A percentile compares a stretch with the other conserved stretches of the same genome.
phyloP scores from a whole-genome alignment of 2,888 invertebrate species.

The Epicampocera succincta region DNA sequence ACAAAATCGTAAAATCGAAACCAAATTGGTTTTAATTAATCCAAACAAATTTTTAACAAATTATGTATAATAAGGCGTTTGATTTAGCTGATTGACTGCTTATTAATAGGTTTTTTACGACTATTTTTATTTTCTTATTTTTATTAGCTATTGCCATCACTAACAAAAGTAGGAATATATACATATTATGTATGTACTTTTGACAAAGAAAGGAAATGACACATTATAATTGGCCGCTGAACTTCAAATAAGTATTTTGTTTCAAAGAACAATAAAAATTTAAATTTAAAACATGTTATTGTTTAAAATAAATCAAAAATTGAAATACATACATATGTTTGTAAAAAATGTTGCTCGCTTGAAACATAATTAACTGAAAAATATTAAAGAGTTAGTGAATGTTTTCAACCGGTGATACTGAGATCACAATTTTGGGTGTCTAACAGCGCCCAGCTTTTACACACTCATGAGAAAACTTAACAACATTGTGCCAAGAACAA shows the following conservation, averaged over 20 bases:
- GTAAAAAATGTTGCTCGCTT: not conserved
- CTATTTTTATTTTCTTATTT: not conserved
- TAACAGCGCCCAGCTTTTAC: too few relatives aligned
- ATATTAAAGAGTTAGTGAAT: too few relatives aligned
- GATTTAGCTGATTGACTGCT: slow-evolving; percentile 6
- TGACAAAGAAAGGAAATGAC: slow-evolving; percentile 13
- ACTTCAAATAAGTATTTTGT: slow-evolving; percentile 46
- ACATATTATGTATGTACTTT: slow-evolving; percentile 3
- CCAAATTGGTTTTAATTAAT: slow-evolving; percentile 6
- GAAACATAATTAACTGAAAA: too few relatives aligned
- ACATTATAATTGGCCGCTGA: slow-evolving; percentile 41
- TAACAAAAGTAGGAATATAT: slow-evolving; percentile 36
- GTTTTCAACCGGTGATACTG: too few relatives aligned
- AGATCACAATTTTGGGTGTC: too few relatives aligned
- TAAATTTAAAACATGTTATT: too few relatives aligned
- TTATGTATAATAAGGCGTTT: slow-evolving; percentile 29
- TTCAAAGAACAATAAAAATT: not conserved
- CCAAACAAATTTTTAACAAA: slow-evolving; percentile 31
- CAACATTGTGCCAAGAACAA: too few relatives aligned
- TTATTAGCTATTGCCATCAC: slow-evolving; percentile 5
- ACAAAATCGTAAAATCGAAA: slow-evolving; percentile 17
- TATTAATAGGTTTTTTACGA: slow-evolving; percentile 21
- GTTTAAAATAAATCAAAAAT: too few relatives aligned
- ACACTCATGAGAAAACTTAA: too few relatives aligned
- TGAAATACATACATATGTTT: too few relatives aligned